Conservation (phyloP, 1,140 invertebrate species). For the Frieseomelitta varia region DNA sequence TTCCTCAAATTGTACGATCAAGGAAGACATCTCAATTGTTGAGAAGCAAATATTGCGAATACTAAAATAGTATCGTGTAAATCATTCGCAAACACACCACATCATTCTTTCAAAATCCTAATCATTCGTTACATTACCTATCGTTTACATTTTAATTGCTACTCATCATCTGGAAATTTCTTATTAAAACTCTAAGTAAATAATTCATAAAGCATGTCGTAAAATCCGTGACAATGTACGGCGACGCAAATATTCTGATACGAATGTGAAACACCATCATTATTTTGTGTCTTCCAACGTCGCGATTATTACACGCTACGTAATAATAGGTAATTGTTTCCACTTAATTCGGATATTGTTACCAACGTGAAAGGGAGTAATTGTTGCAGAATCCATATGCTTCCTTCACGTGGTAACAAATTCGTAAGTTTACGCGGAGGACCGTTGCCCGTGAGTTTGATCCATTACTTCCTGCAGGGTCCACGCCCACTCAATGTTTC, state of each 20-base stretch:
- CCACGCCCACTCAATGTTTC: conserved; percentile 79
- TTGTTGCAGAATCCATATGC: conserved; percentile 62
- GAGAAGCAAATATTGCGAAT: not conserved
- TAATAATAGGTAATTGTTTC: conserved; percentile 38
- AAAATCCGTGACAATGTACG: not conserved
- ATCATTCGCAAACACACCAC: not conserved
- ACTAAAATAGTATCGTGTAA: not conserved
- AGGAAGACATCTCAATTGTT: conserved; percentile 8
- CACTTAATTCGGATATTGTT: conserved; percentile 54
- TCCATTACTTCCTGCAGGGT: conserved; percentile 79
- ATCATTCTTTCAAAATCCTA: not conserved
- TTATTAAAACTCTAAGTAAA: not conserved
- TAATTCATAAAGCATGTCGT: not conserved
- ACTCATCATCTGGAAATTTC: not conserved
- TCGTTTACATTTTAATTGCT: not conserved
- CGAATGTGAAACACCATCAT: not conserved
- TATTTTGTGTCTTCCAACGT: conserved; percentile 5
- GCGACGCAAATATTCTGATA: not conserved
- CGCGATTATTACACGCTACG: conserved; percentile 31
- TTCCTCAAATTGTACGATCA: conserved; percentile 24
- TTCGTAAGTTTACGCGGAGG: conserved; percentile 59
- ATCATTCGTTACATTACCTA: not conserved
- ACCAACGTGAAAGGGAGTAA: conserved; percentile 40
- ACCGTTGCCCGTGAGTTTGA: conserved; percentile 72
- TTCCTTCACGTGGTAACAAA: conserved; percentile 53